Evolutionary conservation across 2,797 vertebrate genomes (phyloP).

Genomic region (Mus caroli): DNA sequence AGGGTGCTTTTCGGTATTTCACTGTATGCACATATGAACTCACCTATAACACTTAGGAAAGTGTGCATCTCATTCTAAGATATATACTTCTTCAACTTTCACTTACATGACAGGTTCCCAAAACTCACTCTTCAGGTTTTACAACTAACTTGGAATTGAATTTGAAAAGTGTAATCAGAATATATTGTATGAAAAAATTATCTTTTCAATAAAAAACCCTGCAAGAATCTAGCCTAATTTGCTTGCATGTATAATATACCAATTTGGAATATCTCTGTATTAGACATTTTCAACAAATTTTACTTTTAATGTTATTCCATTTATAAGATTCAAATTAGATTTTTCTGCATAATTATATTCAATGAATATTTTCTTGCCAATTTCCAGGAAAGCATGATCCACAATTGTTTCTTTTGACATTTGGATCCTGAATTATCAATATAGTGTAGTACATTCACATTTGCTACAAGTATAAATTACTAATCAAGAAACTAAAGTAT

Average conservation of each 20-base stretch:
- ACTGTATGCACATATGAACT: neutral
- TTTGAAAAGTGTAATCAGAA: neutral
- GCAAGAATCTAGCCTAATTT: neutral
- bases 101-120: neutral
- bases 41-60: neutral
- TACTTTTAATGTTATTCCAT: slow-evolving; percentile 48
- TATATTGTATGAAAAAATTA: neutral
- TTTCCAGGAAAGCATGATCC: neutral
- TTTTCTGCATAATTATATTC: slow-evolving; percentile 23
- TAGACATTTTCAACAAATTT: neutral
- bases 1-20: slow-evolving; percentile 33
- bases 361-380: slow-evolving; percentile 35
- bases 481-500: neutral
- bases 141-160: neutral
- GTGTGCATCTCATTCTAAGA: neutral
- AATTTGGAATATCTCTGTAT: neutral
- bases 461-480: slow-evolving; percentile 26
- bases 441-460: neutral
- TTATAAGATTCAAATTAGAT: slow-evolving; percentile 7
- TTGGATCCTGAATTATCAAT: slow-evolving; percentile 4
- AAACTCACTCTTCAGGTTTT: neutral
- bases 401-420: neutral
- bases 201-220: neutral
- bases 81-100: neutral
- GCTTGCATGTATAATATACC: neutral